Base-by-base conservation (phyloP, 2,797 vertebrate species). In the Pangasius mekongensis region DNA sequence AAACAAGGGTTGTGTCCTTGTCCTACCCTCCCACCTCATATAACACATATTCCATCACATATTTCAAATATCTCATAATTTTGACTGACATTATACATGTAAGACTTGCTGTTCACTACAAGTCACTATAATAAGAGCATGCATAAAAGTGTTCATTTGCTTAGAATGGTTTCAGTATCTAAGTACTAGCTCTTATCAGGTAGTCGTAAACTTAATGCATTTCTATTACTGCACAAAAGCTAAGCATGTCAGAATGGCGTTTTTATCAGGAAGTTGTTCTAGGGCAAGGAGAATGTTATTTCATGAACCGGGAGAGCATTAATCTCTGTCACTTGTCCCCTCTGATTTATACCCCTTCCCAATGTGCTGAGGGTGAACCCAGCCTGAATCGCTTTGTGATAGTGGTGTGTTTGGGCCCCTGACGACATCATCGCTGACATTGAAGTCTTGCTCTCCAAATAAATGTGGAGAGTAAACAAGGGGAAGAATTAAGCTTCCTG, bases 301-400 rank as follows among this genome's bases (percentile, higher is more conserved):
- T 89, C 84, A 92, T 92, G 92, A 92, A 90, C 94, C 91, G 88
- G 94, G 90, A 93, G 90, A 90, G 93, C 93, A 95, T 96, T 96
- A 94, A 95, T 95, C 95, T 96, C 94, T 91, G 86, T 96, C 95
- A 96, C 95, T 96, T 96, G 96, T 96, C 96, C 94, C 93, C 92
- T 93, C 95, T 97, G 95, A 97, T 97, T 97, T 95, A 94, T 95
- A 96, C 95, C 82, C 93, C 93, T 95, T 95, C 95, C 95, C 93
- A 93, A 94, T 90, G 92, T 94, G 94, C 93, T 91, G 92, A 93
- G 90, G 91, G 90, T 85, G 92, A 93, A 90, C 89, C 92, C 92
- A 92, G 87, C 92, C 95, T 94, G 94, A 94, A 91, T 93, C 91
- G 90, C 90, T 93, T 94, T 94, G 93, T 93, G 94, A 95, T 95